Base-by-base conservation (phyloP, 2,797 vertebrate species). In the Alosa sapidissima region DNA sequence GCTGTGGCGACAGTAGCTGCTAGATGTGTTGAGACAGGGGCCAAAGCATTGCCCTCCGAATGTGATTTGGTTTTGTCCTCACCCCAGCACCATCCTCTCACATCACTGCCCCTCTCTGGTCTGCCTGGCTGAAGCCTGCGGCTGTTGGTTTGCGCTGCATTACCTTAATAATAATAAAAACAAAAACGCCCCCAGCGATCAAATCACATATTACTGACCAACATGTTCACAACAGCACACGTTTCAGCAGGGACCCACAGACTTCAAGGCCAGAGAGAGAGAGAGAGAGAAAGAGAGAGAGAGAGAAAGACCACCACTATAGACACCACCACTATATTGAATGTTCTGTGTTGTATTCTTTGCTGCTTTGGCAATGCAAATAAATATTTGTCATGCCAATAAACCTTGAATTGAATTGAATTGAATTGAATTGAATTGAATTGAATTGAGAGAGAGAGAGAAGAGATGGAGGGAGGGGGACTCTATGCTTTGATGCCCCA, bases 1-100 rank as follows among this genome's bases (percentile, higher is more conserved):
- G 85, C 85, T 19, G 60, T 55, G 81, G 72, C 65, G 82, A 86
- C 88, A 19, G 33, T 19, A 75, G 5, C 6, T 60, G 14, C 41
- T 9, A 19, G 68, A 21, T 41, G 33, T 13, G 14, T 9, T 45
- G 5, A 75, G 68, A 75, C 14, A 28, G 24, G 2, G 62, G 7
- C 28, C 62, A 68, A 36, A 36, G 10, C 11, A 28, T 36, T 28
- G 3, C 65, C 41, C 10, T 75, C 19, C 13, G 19, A 13, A 36
- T 72, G 5, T 16, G 2, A 5, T 14, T 72, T 33, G 11, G 33
- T 41, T 45, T 33, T 75, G 21, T 33, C 11, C 28, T 65, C 1
- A 24, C 8, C 1, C 62, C 62, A 65, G 9, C 24, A 11, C 62
- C 68, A 6, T 75, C 3, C 33, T 21, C 41, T 45, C 5, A 11